Evolutionary conservation across 2,797 vertebrate genomes (phyloP).

Genomic region (Gymnoscopelus braueri): DNA sequence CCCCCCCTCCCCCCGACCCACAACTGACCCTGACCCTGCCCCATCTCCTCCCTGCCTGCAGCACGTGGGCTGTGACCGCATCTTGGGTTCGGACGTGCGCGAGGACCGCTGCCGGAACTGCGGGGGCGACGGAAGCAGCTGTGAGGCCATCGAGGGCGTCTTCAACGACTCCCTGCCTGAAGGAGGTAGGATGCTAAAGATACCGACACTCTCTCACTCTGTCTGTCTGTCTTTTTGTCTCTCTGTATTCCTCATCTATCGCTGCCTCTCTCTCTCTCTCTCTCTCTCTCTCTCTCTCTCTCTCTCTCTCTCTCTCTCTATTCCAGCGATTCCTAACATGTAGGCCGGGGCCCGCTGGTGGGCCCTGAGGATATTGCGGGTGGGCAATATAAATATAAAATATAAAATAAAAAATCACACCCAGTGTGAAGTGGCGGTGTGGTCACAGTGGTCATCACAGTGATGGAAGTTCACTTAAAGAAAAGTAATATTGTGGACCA

Average conservation of each 20-base stretch:
- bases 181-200: conserved; percentile 81
- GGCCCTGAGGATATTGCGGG: too few species aligned
- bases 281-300: not conserved
- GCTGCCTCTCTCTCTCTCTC: not conserved
- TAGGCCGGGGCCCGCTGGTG: too few species aligned
- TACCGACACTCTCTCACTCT: not conserved
- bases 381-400: too few species aligned
- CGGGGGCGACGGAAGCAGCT: conserved; percentile 92
- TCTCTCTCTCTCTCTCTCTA: not conserved
- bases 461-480: too few species aligned
- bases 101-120: conserved; percentile 95
- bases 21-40: conserved; percentile 40
- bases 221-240: not conserved
- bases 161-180: conserved; percentile 91
- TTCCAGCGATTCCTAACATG: not conserved
- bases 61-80: conserved; percentile 96
- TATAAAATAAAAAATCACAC: too few species aligned
- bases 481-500: too few species aligned
- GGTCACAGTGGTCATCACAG: too few species aligned
- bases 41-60: conserved; percentile 62
- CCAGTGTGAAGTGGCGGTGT: too few species aligned
- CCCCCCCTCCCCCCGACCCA: conserved; percentile 56
- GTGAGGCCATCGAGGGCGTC: conserved; percentile 90
- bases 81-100: conserved; percentile 91
- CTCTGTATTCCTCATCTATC: conserved; percentile 20